phyloP scores from a whole-genome alignment of 2,888 invertebrate species.

The Anorthoa munda region DNA sequence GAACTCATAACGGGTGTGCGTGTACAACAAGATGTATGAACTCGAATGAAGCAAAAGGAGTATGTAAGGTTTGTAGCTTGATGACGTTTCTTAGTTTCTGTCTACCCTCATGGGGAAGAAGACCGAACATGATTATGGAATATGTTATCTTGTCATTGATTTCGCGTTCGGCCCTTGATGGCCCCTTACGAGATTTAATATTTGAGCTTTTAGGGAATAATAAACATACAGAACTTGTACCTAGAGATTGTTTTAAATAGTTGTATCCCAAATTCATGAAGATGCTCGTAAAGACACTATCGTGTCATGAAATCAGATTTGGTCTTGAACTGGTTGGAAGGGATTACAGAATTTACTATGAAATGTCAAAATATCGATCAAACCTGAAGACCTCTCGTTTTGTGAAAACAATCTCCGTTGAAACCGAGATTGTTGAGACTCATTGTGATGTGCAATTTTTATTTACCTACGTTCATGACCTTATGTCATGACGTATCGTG shows the following conservation, averaged over 20 bases:
- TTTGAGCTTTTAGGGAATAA: conserved; percentile 11
- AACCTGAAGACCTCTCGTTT: background rate
- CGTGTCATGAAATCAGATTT: background rate
- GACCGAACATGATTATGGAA: background rate
- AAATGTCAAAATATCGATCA: background rate
- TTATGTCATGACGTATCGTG: no score
- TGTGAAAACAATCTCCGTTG: background rate
- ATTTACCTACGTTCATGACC: background rate
- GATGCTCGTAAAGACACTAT: background rate
- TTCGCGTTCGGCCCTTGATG: conserved; percentile 3
- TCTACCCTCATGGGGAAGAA: no score
- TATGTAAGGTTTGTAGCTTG: no score
- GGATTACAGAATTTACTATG: background rate
- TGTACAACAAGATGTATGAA: no score
- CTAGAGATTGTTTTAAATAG: no score
- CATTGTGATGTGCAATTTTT: conserved; percentile 2
- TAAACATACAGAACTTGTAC: no score
- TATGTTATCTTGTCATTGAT: conserved; percentile 2
- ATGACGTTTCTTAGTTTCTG: no score
- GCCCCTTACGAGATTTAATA: conserved; percentile 9
- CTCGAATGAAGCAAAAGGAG: no score
- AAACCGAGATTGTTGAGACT: no score
- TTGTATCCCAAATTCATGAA: background rate
- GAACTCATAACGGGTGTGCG: no score
- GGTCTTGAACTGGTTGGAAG: background rate